Evolutionary conservation across 1,140 invertebrate genomes (phyloP).

Genomic region (Elysia chlorotica): DNA sequence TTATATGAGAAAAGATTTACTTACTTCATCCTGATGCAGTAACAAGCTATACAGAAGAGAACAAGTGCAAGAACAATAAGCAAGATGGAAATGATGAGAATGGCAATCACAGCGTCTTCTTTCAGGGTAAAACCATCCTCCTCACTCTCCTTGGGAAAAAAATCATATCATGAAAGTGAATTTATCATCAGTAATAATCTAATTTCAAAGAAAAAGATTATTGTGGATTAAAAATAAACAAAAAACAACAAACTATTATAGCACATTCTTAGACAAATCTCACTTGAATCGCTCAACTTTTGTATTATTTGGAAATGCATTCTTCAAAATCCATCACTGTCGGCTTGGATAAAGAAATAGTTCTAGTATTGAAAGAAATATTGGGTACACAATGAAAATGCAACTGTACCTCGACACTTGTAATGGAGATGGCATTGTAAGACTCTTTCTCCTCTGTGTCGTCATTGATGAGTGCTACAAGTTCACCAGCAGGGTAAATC

Average conservation of each 20-base stretch:
- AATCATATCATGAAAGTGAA: no score
- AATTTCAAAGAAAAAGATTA: no score
- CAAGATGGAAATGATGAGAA: slow-evolving; percentile 41
- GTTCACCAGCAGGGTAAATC: not conserved
- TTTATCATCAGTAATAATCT: no score
- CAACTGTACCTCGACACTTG: slow-evolving; percentile 19
- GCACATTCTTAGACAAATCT: no score
- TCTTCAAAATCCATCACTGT: no score
- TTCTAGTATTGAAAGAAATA: slow-evolving; percentile 29
- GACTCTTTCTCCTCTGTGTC: not conserved
- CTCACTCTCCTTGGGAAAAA: slow-evolving; percentile 22
- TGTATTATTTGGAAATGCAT: no score
- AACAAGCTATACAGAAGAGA: slow-evolving; percentile 34
- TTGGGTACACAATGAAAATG: no score
- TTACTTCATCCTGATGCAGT: slow-evolving; percentile 37
- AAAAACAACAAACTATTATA: no score
- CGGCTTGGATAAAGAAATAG: not conserved
- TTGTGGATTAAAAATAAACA: no score
- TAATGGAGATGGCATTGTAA: slow-evolving; percentile 18
- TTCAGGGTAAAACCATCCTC: slow-evolving; percentile 23
- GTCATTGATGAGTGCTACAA: slow-evolving; percentile 1
- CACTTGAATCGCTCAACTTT: no score
- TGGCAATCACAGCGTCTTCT: slow-evolving; percentile 34
- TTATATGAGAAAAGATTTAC: no score
- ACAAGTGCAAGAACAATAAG: slow-evolving; percentile 39